These are phyloP conservation scores for Piaya cayana DNA, from an alignment of 2,113 vertebrate genomes.

Conservation along the genomic window DNA sequence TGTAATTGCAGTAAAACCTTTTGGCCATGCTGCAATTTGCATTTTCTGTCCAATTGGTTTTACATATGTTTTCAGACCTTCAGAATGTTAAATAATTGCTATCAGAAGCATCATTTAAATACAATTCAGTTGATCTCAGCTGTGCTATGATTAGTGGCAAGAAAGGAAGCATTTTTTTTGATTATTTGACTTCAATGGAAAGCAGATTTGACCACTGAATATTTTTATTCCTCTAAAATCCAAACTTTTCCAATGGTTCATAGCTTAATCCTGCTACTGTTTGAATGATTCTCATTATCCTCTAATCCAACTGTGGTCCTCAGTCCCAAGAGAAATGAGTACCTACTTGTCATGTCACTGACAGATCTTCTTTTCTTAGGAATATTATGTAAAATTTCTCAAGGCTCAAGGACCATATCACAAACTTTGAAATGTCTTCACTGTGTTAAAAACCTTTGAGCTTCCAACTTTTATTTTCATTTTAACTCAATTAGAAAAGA, in stretches of 20 bases:
- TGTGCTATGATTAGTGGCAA: background rate
- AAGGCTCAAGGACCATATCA: background rate
- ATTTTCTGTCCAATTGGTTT: slow-evolving; percentile 46
- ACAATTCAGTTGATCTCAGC: background rate
- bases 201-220: background rate
- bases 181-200: background rate
- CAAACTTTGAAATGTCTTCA: background rate
- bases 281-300: background rate
- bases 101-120: background rate
- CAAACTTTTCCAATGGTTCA: background rate
- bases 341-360: background rate
- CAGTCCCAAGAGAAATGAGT: background rate
- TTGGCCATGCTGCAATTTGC: slow-evolving; percentile 10
- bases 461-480: background rate
- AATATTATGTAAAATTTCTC: background rate
- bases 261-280: background rate
- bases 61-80: slow-evolving; percentile 22
- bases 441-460: background rate
- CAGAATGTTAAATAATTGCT: slow-evolving; percentile 27
- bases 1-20: background rate
- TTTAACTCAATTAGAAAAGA: background rate
- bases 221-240: background rate
- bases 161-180: background rate
- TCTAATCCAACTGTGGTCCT: background rate
- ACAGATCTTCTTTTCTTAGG: background rate